Evolutionary conservation across 2,888 invertebrate genomes (phyloP), one percentile per base, ranked within the genome.

Genomic region (Tipula helvola): DNA sequence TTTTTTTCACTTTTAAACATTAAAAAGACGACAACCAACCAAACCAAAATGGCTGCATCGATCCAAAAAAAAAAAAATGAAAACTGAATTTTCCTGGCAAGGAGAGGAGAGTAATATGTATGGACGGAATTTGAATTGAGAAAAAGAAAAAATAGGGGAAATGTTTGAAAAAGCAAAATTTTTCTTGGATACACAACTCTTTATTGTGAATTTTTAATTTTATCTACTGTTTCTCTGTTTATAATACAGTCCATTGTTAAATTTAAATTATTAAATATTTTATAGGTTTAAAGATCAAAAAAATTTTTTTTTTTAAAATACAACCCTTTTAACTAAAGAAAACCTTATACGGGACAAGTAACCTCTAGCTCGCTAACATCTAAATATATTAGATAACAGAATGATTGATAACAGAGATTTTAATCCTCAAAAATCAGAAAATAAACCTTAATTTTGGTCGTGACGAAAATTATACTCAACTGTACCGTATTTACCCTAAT

Each of bases 1-100:
- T 7, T 85, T 85, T 28, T 85, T 85, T 85, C 71, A 71, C 71
- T 85, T 39, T 85, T 85, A 39, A 13, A 41, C 84, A 41, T 85
- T 85, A 85, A 85, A 85, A 85, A 42, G 41, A 44, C 85, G 42
- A 44, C 44, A 28, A 86, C 52, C 47, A 18, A 47, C 52, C 47
- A 42, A 71, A 57, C 85, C 87, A 88, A 88, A 87, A 88, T 88
- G 88, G 88, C 88, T 88, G 87, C 87, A 88, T 88, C 88, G 88
- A 88, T 88, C 88, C 87, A 86, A 85, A 36, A 5, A 86, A 16
- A 84, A 39, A 39, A 84, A 84, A 84, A 2, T 44, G 44, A 44
- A 44, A 44, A 44, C 44, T 71, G 18, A 10, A 71, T 71, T 71
- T 71, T 71, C 71, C 71, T 71, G 71, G 71, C 71, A 28, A 71